phyloP scores from a whole-genome alignment of 2,797 vertebrate genomes.

The Phrynocephalus vlangalii region DNA sequence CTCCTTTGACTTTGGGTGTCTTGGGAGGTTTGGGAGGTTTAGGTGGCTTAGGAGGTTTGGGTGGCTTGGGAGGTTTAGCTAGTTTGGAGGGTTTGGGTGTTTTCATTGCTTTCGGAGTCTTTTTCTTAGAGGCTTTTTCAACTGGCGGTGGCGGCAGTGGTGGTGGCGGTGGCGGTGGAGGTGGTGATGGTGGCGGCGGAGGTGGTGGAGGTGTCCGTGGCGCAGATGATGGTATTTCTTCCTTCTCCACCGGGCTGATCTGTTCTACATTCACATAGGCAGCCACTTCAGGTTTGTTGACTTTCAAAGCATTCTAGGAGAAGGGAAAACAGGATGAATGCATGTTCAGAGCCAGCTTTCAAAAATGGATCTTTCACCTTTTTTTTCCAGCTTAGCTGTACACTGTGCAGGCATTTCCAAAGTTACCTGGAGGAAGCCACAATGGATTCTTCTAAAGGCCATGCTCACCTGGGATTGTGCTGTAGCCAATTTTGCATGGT shows the following conservation, averaged over 20 bases:
- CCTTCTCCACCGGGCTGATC: constrained; percentile 81
- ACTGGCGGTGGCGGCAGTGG: constrained; percentile 70
- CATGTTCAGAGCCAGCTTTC: constrained; percentile 3
- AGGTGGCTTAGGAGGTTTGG: constrained; percentile 83
- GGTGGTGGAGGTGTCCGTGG: constrained; percentile 75
- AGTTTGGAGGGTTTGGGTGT: constrained; percentile 84
- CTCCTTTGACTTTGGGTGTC: constrained; percentile 88
- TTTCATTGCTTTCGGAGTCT: constrained; percentile 82
- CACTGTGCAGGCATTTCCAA: neutral
- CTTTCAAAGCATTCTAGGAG: constrained; percentile 87
- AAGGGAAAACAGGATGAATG: neutral
- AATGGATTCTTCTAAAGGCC: neutral
- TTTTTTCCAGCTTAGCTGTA: neutral
- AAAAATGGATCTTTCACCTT: accelerated
- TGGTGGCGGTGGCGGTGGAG: constrained; percentile 72
- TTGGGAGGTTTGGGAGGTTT: constrained; percentile 84
- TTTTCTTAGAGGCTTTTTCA: constrained; percentile 83
- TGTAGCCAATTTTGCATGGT: neutral
- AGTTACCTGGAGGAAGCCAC: neutral
- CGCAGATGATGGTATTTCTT: constrained; percentile 84
- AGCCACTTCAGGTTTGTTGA: constrained; percentile 87
- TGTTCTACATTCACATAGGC: constrained; percentile 83
- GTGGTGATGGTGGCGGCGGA: constrained; percentile 52
- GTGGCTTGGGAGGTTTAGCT: constrained; percentile 81
- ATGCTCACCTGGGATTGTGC: too few species aligned